phyloP scores from a whole-genome alignment of 2,888 invertebrate species.

The Aporophyla nigra region DNA sequence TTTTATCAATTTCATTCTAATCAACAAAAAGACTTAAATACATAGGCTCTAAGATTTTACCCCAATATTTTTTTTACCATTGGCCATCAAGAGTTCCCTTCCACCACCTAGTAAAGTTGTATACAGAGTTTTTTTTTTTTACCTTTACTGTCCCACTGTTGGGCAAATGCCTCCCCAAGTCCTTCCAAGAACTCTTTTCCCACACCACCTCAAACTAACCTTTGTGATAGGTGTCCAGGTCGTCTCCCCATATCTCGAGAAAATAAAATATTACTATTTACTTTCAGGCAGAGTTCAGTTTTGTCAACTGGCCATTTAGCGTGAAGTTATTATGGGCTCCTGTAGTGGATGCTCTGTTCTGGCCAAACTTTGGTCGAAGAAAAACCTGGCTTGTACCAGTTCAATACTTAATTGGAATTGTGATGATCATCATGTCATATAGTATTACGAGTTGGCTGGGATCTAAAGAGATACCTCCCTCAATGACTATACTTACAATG shows the following conservation, averaged over 20 bases:
- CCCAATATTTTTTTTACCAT: not conserved
- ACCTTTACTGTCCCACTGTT: too few relatives aligned
- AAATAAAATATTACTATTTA: slow-evolving; percentile 29
- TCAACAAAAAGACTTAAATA: not conserved
- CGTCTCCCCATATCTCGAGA: too few relatives aligned
- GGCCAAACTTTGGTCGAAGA: slow-evolving; percentile 95
- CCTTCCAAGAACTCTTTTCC: too few relatives aligned
- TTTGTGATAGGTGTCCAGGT: too few relatives aligned
- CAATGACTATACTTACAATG: slow-evolving; percentile 94
- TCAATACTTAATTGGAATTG: slow-evolving; percentile 97
- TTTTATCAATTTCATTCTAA: not conserved
- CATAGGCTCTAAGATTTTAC: not conserved
- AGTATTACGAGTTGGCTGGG: slow-evolving; percentile 95
- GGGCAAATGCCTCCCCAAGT: too few relatives aligned
- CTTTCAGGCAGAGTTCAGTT: slow-evolving; percentile 96
- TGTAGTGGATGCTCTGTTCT: slow-evolving; percentile 98
- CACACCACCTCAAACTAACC: too few relatives aligned
- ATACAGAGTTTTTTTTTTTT: too few relatives aligned
- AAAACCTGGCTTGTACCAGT: slow-evolving; percentile 99
- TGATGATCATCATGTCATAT: slow-evolving; percentile 96
- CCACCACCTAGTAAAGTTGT: not conserved
- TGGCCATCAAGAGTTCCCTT: not conserved
- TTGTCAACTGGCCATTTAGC: slow-evolving; percentile 97
- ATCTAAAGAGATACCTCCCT: slow-evolving; percentile 91
- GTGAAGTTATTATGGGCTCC: slow-evolving; percentile 99